Evolutionary conservation across 2,113 vertebrate species (phyloP).

Genomic region (Microtus pennsylvanicus): DNA sequence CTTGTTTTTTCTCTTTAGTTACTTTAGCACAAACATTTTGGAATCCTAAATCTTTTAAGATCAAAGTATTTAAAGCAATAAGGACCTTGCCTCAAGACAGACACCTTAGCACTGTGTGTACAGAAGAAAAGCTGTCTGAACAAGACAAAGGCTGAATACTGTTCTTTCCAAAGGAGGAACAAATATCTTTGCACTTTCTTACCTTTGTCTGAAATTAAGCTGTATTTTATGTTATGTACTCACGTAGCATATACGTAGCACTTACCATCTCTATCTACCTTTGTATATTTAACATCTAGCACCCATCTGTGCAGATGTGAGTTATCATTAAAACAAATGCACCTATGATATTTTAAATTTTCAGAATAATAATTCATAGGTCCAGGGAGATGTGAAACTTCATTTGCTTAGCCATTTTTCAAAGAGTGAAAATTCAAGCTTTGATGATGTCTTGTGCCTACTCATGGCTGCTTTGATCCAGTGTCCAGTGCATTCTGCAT

Average conservation of each 20-base stretch:
- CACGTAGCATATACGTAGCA: background rate
- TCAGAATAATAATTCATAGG: slow-evolving; percentile 30
- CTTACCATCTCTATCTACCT: background rate
- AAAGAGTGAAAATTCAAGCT: background rate
- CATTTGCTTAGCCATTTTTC: no score
- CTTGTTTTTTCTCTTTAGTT: background rate
- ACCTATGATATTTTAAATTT: background rate
- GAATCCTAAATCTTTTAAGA: background rate
- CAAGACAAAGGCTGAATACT: background rate
- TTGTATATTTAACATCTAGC: background rate
- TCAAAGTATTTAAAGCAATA: background rate
- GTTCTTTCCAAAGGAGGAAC: background rate
- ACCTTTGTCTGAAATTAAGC: background rate
- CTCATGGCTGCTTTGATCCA: background rate
- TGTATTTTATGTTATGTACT: background rate
- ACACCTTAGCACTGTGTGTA: accelerated
- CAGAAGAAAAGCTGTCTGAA: background rate
- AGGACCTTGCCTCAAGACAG: background rate
- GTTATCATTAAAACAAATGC: background rate
- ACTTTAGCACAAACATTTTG: background rate
- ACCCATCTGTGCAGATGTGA: background rate
- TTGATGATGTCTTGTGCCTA: background rate
- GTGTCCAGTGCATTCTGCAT: background rate
- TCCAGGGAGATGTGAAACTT: background rate
- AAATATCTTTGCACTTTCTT: background rate